Conservation (phyloP, 2,113 vertebrate species). For the Todiramphus chloris region DNA sequence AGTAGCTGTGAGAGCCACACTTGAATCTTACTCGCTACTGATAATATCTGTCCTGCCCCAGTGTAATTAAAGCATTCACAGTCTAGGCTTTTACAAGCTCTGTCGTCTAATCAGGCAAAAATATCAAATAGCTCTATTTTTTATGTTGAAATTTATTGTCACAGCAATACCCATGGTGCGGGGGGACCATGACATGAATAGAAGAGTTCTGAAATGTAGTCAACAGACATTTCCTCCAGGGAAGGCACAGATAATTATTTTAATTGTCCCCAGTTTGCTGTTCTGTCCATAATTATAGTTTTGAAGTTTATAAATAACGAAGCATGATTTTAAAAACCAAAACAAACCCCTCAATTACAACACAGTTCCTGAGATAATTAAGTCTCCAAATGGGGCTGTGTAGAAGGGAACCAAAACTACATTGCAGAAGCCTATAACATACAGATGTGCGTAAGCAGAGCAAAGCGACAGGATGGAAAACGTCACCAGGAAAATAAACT, state of each 20-base stretch:
- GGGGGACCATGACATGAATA: background rate
- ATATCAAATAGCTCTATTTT: background rate
- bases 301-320: slow-evolving; percentile 46
- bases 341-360: slow-evolving; percentile 38
- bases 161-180: background rate
- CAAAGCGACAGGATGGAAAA: slow-evolving; percentile 47
- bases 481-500: slow-evolving; percentile 49
- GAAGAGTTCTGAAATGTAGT: slow-evolving; percentile 20
- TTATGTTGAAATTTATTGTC: background rate
- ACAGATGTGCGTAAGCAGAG: slow-evolving; percentile 37
- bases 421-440: background rate
- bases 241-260: slow-evolving; percentile 54
- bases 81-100: background rate
- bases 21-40: background rate
- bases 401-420: background rate
- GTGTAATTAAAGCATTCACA: background rate
- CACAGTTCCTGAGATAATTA: slow-evolving; percentile 40
- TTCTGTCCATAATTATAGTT: slow-evolving; percentile 51
- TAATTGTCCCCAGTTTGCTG: slow-evolving; percentile 37
- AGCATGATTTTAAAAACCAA: slow-evolving; percentile 20
- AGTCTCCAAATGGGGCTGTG: slow-evolving; percentile 39
- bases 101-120: background rate
- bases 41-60: background rate
- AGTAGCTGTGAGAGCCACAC: background rate
- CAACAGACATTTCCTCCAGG: slow-evolving; percentile 30